phyloP scores from a whole-genome alignment of 2,113 vertebrate species.

The Brienomyrus brachyistius region DNA sequence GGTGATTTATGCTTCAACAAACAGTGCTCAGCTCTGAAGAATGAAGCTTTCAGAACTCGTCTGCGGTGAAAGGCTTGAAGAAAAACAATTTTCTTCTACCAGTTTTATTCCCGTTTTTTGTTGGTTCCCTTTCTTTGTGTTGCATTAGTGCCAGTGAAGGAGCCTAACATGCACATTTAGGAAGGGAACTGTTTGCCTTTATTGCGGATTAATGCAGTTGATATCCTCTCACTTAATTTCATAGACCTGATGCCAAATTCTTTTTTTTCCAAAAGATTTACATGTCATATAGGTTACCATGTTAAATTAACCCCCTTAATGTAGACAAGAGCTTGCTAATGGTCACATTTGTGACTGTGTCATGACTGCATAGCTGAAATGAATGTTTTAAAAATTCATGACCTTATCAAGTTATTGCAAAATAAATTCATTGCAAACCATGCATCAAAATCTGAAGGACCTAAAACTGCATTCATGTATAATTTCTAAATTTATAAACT shows the following conservation, averaged over 20 bases:
- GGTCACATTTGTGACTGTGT: conserved; percentile 13
- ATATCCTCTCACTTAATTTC: conserved; percentile 2
- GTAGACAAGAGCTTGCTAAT: background rate
- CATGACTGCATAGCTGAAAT: background rate
- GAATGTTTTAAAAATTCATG: background rate
- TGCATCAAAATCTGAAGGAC: conserved; percentile 7
- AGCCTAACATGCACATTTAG: background rate
- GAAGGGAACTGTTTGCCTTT: background rate
- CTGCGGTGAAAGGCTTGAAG: background rate
- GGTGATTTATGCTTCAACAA: background rate
- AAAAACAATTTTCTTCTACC: background rate
- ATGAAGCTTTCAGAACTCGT: conserved; percentile 2
- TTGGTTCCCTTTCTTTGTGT: background rate
- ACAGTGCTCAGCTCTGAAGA: background rate
- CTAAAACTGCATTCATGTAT: background rate
- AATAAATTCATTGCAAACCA: conserved; percentile 1
- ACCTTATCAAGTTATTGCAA: background rate
- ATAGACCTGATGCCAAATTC: background rate
- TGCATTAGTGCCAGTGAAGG: background rate
- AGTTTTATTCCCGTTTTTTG: background rate
- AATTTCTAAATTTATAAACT: background rate
- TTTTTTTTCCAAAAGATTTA: background rate
- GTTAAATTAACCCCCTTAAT: background rate
- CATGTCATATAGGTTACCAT: background rate
- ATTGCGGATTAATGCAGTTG: background rate